Conservation (phyloP, 2,888 invertebrate species). For the Liopterus haemorrhoidalis region DNA sequence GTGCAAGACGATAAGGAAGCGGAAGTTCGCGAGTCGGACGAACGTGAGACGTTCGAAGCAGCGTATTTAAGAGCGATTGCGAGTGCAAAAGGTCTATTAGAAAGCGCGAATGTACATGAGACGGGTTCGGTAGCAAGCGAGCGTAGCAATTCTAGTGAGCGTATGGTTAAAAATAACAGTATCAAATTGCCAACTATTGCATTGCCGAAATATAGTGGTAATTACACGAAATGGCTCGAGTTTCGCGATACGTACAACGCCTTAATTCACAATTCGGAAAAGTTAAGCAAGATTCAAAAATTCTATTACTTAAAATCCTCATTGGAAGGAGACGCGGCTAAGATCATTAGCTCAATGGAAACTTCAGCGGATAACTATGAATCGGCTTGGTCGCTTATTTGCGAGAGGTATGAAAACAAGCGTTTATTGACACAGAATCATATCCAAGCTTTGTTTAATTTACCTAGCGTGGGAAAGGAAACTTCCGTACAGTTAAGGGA, state of each 20-base stretch:
- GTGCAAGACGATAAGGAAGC: too few relatives aligned
- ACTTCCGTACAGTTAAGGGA: too few relatives aligned
- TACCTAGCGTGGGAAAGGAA: too few relatives aligned
- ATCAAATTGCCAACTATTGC: slow-evolving; percentile 16
- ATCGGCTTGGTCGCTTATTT: slow-evolving; percentile 26
- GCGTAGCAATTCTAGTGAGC: too few relatives aligned
- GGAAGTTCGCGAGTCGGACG: too few relatives aligned
- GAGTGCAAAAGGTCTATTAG: too few relatives aligned
- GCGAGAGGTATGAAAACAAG: slow-evolving; percentile 25
- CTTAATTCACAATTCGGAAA: slow-evolving; percentile 20
- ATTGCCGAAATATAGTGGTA: slow-evolving; percentile 21
- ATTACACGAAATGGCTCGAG: slow-evolving; percentile 14
- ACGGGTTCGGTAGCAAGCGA: too few relatives aligned
- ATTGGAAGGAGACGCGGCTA: slow-evolving; percentile 7
- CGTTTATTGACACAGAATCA: slow-evolving; percentile 23
- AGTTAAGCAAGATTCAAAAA: slow-evolving; percentile 22
- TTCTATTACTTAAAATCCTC: slow-evolving; percentile 19
- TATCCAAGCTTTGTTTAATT: slow-evolving; percentile 23
- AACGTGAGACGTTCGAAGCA: too few relatives aligned
- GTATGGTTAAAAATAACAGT: too few relatives aligned
- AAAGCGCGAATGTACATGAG: too few relatives aligned
- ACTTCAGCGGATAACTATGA: slow-evolving; percentile 23
- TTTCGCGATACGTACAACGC: slow-evolving; percentile 23
- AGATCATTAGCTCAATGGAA: slow-evolving; percentile 16
- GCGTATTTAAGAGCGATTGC: too few relatives aligned